These are phyloP conservation scores for Nyctibius grandis DNA, from an alignment of 2,797 vertebrate species.

Conservation along the genomic window DNA sequence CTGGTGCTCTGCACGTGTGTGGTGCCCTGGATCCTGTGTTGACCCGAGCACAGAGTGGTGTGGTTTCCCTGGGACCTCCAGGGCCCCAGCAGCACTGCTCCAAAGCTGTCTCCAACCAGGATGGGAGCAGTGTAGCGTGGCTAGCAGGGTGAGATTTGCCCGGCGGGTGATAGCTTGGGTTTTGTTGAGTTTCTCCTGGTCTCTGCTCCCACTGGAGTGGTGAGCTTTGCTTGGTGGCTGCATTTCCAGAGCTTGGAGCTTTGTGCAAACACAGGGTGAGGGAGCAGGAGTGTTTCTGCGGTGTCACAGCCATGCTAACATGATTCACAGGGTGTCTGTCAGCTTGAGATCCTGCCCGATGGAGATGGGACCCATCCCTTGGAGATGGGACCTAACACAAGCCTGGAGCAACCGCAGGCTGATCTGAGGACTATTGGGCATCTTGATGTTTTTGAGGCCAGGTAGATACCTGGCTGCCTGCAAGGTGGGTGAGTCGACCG, in stretches of 20 bases:
- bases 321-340: not conserved
- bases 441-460: not conserved
- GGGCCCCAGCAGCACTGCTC: not conserved
- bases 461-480: not conserved
- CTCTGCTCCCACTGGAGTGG: not conserved
- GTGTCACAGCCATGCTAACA: not conserved
- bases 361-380: no score
- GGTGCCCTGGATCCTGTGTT: not conserved
- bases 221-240: not conserved
- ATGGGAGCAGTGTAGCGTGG: not conserved
- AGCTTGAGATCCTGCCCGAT: not conserved
- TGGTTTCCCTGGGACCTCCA: not conserved
- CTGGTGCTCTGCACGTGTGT: not conserved
- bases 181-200: not conserved
- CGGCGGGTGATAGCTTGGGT: not conserved
- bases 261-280: not conserved
- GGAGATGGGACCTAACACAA: not conserved
- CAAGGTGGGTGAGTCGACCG: fast-evolving
- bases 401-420: fast-evolving
- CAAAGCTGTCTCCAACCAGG: not conserved
- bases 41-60: fast-evolving
- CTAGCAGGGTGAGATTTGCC: not conserved
- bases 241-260: not conserved
- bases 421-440: fast-evolving
- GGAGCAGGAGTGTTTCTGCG: not conserved